Conservation (phyloP, 2,888 invertebrate genomes). For the Ligdia adustata region DNA sequence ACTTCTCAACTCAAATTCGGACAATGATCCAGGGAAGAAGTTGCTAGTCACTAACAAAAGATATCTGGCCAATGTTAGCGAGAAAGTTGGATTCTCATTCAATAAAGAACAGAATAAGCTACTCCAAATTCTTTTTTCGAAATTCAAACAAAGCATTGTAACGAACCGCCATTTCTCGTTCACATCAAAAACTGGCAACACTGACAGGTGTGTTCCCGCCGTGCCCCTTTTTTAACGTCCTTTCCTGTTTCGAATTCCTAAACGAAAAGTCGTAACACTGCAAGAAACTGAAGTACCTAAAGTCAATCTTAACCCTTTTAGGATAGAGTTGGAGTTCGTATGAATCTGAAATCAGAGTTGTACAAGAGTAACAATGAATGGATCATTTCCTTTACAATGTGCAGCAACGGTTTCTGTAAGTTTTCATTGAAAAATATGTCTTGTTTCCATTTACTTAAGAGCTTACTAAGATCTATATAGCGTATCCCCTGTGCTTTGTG, state of each 20-base stretch:
- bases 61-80: conserved; percentile 19
- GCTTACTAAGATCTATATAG: conserved; percentile 34
- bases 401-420: conserved; percentile 71
- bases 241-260: conserved; percentile 60
- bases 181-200: conserved; percentile 82
- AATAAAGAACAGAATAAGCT: conserved; percentile 21
- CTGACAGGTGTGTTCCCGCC: conserved; percentile 83
- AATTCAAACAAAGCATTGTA: conserved; percentile 68
- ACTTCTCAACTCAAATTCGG: conserved; percentile 27
- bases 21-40: conserved; percentile 9
- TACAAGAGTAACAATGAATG: conserved; percentile 78
- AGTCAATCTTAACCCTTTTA: conserved; percentile 6
- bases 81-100: conserved; percentile 20
- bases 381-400: conserved; percentile 79
- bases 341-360: conserved; percentile 44
- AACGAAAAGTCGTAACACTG: conserved; percentile 45
- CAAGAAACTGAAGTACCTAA: conserved; percentile 1
- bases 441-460: conserved; percentile 43
- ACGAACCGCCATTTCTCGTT: conserved; percentile 70
- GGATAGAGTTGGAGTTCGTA: conserved; percentile 40
- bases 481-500: conserved; percentile 56
- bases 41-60: conserved; percentile 4
- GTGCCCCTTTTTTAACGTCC: conserved; percentile 84
- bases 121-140: conserved; percentile 38
- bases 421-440: conserved; percentile 50